Percentiles rank a stretch among this genome's conserved stretches.
These are phyloP conservation scores for Caenorhabditis latens DNA, from an alignment of 1,140 invertebrate genomes.

Conservation along the genomic window DNA sequence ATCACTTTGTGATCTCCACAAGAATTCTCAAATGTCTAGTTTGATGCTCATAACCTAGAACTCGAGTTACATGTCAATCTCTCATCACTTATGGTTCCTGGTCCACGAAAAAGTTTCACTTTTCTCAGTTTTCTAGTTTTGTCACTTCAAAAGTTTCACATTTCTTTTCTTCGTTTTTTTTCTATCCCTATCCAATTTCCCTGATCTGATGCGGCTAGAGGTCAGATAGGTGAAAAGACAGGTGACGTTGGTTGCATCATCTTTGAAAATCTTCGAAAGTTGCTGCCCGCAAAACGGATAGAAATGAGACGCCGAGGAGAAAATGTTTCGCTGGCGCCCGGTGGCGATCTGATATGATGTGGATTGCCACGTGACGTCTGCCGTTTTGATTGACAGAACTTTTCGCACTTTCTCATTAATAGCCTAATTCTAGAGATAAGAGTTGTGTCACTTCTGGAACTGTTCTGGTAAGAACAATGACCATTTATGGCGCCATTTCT, in stretches of 20 bases:
- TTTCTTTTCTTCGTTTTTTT: conserved; percentile 1
- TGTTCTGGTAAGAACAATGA: not conserved
- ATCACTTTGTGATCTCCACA: too few relatives aligned
- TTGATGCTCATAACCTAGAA: too few relatives aligned
- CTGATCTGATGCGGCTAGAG: conserved; percentile 21
- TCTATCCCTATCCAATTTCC: conserved; percentile 20
- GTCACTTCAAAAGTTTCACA: not conserved
- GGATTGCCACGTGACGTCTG: conserved; percentile 15
- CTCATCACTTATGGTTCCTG: not conserved
- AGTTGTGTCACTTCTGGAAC: not conserved
- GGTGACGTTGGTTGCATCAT: conserved; percentile 31
- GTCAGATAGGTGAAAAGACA: conserved; percentile 43
- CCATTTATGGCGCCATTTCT: conserved; percentile 21
- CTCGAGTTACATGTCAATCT: not conserved
- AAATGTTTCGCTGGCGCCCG: not conserved
- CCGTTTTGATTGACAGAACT: not conserved
- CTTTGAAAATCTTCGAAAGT: conserved; percentile 51
- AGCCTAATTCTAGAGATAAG: not conserved
- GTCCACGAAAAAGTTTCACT: not conserved
- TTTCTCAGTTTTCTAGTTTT: conserved; percentile 35
- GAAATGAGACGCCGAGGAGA: not conserved
- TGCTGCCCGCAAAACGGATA: conserved; percentile 30
- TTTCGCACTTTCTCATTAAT: not conserved
- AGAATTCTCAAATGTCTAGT: too few relatives aligned
- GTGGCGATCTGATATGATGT: not conserved